phyloP scores from a whole-genome alignment of 2,888 invertebrate genomes.

The Chrysolina haemoptera region DNA sequence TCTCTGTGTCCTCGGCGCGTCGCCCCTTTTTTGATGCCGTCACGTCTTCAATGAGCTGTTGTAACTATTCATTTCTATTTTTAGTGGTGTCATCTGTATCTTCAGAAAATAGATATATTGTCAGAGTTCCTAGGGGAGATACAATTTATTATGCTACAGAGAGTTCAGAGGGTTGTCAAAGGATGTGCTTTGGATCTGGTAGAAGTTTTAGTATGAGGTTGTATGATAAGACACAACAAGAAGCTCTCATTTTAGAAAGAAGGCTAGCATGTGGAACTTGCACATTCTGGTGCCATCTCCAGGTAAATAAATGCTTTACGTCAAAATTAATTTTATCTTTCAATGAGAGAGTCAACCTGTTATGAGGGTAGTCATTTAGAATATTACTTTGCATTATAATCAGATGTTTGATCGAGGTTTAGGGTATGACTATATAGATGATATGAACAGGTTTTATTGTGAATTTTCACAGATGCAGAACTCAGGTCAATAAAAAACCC shows the following conservation, averaged over 20 bases:
- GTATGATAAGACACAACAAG: constrained; percentile 86
- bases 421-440: no score
- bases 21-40: no score
- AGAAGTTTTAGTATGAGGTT: constrained; percentile 85
- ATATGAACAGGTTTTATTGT: no score
- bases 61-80: constrained; percentile 25
- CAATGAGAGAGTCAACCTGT: no score
- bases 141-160: constrained; percentile 84
- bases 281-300: constrained; percentile 79
- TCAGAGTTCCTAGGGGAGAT: constrained; percentile 81
- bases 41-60: not conserved
- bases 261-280: constrained; percentile 80
- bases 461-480: no score
- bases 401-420: no score
- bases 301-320: constrained; percentile 70
- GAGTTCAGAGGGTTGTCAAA: constrained; percentile 74
- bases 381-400: no score
- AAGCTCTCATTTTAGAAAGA: constrained; percentile 82
- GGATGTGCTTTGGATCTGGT: constrained; percentile 81
- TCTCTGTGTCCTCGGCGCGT: no score
- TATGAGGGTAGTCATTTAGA: no score
- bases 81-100: constrained; percentile 76
- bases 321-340: not conserved
- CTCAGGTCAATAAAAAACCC: no score
- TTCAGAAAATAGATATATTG: constrained; percentile 81